These are phyloP conservation scores for Machaerirhynchus nigripectus DNA, from an alignment of 2,113 vertebrate species.

Conservation along the genomic window DNA sequence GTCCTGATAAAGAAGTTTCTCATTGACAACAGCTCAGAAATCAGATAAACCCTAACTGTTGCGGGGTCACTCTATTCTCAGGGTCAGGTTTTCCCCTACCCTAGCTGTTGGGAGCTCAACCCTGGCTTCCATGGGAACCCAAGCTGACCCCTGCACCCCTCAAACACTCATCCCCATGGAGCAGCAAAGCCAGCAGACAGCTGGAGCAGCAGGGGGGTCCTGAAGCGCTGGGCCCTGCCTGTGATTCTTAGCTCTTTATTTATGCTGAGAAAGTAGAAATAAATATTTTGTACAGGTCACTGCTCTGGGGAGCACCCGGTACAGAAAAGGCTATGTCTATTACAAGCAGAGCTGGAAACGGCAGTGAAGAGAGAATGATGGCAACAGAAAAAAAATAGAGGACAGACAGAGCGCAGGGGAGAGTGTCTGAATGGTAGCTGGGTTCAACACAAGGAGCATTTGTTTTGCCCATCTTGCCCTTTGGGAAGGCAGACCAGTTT, in stretches of 20 bases:
- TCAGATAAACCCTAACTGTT: background rate
- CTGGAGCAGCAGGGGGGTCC: background rate
- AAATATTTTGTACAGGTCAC: background rate
- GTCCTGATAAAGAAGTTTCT: background rate
- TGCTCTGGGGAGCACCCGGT: background rate
- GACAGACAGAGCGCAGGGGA: background rate
- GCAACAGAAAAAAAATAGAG: background rate
- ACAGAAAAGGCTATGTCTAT: background rate
- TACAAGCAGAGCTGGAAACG: background rate
- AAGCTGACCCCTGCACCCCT: background rate
- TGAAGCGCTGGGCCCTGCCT: rapidly evolving
- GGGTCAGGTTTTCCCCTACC: background rate
- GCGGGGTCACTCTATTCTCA: background rate
- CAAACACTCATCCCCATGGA: rapidly evolving
- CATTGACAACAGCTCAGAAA: background rate
- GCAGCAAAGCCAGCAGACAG: background rate
- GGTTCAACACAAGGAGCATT: background rate
- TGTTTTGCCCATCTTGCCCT: background rate
- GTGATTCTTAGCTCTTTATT: background rate
- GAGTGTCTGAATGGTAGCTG: background rate
- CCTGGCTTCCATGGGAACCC: background rate
- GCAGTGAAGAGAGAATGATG: background rate
- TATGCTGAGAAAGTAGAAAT: background rate
- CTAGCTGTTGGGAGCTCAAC: rapidly evolving
- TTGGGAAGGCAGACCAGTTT: background rate